Evolutionary conservation across 2,113 vertebrate species (phyloP), one percentile per base, ranked within the genome.

Genomic region (Pteropus alecto): DNA sequence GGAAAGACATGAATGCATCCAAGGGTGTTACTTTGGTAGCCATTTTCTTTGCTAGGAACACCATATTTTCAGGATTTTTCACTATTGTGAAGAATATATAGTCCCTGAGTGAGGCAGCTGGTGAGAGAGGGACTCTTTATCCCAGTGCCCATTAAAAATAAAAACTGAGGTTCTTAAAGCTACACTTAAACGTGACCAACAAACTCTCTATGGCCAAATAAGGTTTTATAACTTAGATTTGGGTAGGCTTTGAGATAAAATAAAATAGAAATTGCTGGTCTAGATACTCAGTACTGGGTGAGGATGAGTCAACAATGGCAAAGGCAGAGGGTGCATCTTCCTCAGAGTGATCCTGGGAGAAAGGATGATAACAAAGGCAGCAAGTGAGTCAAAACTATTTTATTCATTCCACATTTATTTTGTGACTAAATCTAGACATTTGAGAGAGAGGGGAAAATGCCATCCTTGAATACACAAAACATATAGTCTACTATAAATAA

Each of bases 171-270:
- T 26, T 68, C 22, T 58, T 82, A 82, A 41, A 90, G 35, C 8
- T 83, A 21, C 33, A 58, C 9, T 81, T 43, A 70, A 7, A 51
- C 15, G 51, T 30, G 48, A 48, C 14, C 41, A 48, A 26, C 15
- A 81, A 70, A 88, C 41, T 73, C 58, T 78, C 26, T 65, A 56
- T 92, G n/a, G 48, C 19, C 70, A 70, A 70, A 84, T 41, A 15
- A 51, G 22, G 9, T 8, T 84, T 84, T 60, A 7, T 67, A 61
- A 58, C 14, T n/a, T 51, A 67, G n/a, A 70, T 51, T 54, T 35
- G 9, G 56, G 63, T 67, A 56, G 19, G 8, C 30, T 56, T 33
- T 71, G 16, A 9, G 6, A 73, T 70, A 58, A 92, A 41, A 41
- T 22, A 35, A 87, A 48, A 65, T 8, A 70, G 18, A 67, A 48